Conservation (phyloP, 2,888 invertebrate genomes). For the Drosophila pseudotakahashii region DNA sequence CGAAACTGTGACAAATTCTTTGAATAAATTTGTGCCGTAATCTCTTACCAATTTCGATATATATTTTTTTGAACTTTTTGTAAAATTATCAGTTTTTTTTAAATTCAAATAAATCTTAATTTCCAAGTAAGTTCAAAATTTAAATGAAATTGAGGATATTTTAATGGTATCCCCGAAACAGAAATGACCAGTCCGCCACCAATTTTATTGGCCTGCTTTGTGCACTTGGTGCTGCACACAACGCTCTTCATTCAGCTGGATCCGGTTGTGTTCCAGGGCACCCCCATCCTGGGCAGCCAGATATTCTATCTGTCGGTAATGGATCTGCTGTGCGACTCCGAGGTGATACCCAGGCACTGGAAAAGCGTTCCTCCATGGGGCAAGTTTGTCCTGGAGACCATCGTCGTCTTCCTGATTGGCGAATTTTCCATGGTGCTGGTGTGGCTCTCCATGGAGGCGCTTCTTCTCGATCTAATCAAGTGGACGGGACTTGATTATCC, state of each 20-base stretch:
- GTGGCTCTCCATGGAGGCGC: conserved; percentile 6
- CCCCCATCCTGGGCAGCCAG: conserved; percentile 1
- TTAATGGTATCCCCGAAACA: no score
- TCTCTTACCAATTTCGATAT: background rate
- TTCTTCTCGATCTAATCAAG: background rate
- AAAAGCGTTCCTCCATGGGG: background rate
- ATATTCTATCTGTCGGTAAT: conserved; percentile 40
- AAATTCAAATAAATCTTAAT: background rate
- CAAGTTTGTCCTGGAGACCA: conserved; percentile 18
- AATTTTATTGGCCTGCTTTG: conserved; percentile 12
- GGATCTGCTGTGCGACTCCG: conserved; percentile 17
- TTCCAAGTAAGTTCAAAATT: background rate
- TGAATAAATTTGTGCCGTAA: background rate
- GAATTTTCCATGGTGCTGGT: conserved; percentile 11
- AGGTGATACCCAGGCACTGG: conserved; percentile 18
- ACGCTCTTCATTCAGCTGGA: conserved; percentile 29
- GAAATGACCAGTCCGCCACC: conserved; percentile 6
- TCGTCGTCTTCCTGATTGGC: conserved; percentile 12
- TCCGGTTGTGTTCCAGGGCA: background rate
- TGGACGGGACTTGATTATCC: no score
- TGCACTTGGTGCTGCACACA: conserved; percentile 27
- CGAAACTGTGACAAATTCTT: background rate
- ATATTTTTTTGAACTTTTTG: background rate
- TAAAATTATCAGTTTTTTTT: background rate
- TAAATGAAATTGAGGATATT: background rate